Percentiles rank a stretch among this genome's conserved stretches.
Evolutionary conservation across 2,888 invertebrate genomes (phyloP).

Genomic region (Hemaris fuciformis): DNA sequence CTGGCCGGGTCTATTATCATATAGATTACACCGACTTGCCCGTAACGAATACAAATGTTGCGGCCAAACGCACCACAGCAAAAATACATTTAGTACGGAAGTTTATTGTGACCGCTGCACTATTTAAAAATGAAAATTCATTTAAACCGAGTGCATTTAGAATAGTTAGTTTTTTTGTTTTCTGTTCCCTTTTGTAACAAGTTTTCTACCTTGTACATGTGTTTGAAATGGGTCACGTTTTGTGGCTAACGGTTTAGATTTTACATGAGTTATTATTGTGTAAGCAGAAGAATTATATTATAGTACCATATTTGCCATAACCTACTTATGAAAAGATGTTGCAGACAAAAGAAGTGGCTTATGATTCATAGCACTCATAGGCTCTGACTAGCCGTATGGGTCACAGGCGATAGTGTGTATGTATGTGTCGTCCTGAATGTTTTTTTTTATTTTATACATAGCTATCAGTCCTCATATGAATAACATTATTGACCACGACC

Average conservation of each 20-base stretch:
- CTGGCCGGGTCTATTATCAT: constrained; percentile 37
- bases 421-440: no score
- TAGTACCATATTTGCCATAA: no score
- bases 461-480: no score
- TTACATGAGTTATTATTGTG: not conserved
- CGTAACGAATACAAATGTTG: constrained; percentile 37
- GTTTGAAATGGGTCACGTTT: not conserved
- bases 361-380: no score
- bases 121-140: constrained; percentile 7
- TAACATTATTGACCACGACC: no score
- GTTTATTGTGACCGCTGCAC: constrained; percentile 10
- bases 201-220: not conserved
- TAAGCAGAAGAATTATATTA: no score
- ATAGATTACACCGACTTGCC: constrained; percentile 37
- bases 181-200: not conserved
- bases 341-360: no score
- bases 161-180: not conserved
- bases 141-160: not conserved
- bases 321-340: no score
- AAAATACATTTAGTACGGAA: constrained; percentile 14
- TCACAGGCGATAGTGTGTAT: no score
- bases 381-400: no score
- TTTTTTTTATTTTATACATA: no score
- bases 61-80: constrained; percentile 7
- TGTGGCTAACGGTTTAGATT: not conserved